phyloP scores from a whole-genome alignment of 1,140 invertebrate genomes.

The Sesamia nonagrioides region DNA sequence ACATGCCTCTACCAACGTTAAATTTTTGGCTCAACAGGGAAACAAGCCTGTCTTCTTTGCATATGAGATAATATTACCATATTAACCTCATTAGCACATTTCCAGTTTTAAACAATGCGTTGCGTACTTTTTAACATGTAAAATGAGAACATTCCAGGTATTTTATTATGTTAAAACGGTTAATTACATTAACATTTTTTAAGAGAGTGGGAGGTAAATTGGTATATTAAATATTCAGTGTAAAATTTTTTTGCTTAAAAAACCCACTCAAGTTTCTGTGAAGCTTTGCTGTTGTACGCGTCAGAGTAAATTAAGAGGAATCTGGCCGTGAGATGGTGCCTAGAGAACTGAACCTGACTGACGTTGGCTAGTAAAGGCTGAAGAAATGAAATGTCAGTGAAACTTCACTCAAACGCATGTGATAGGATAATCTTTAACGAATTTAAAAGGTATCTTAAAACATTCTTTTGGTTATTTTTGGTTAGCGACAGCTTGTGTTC shows the following conservation, averaged over 20 bases:
- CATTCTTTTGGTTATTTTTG: not conserved
- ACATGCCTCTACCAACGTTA: not conserved
- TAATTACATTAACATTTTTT: constrained; percentile 7
- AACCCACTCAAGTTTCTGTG: not conserved
- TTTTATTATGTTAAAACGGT: constrained; percentile 15
- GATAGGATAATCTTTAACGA: not conserved
- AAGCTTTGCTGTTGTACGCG: not conserved
- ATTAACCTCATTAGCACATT: constrained; percentile 43
- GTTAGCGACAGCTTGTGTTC: not conserved
- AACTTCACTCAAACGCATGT: not conserved
- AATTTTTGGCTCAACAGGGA: constrained; percentile 11
- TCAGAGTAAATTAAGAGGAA: not conserved
- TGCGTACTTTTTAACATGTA: constrained; percentile 24
- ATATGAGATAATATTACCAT: constrained; percentile 35
- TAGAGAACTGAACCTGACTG: not conserved
- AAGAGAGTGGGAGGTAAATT: constrained; percentile 16
- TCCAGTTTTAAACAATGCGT: constrained; percentile 14
- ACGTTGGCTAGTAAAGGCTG: not conserved
- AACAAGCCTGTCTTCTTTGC: constrained; percentile 25
- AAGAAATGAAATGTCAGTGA: constrained; percentile 19
- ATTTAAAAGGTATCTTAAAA: not conserved
- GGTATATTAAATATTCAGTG: constrained; percentile 19
- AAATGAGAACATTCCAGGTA: constrained; percentile 8
- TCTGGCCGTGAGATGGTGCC: not conserved
- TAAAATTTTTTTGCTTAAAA: constrained; percentile 16